Percentiles rank a stretch among this genome's conserved stretches.
These are phyloP conservation scores for Prosapia bicincta DNA, from an alignment of 2,888 invertebrate genomes.

Conservation along the genomic window DNA sequence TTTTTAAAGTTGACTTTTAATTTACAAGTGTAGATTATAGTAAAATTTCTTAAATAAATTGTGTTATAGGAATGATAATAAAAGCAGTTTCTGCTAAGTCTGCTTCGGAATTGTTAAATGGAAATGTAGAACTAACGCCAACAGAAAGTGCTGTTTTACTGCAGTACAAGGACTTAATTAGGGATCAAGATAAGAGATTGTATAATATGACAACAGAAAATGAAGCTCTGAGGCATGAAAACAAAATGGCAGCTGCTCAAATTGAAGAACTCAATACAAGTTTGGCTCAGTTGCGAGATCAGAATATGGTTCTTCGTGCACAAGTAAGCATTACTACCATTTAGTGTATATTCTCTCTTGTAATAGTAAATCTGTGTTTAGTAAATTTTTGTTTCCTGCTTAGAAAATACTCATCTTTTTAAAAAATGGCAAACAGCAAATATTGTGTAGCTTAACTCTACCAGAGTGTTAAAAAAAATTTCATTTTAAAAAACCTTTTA, in stretches of 20 bases:
- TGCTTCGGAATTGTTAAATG: constrained; percentile 42
- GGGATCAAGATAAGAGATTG: constrained; percentile 78
- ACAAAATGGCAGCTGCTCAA: constrained; percentile 42
- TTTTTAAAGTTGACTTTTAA: too few relatives aligned
- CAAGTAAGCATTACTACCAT: too few relatives aligned
- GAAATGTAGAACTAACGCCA: constrained; percentile 24
- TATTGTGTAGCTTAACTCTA: too few relatives aligned
- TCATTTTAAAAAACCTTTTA: too few relatives aligned
- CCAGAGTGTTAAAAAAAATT: too few relatives aligned
- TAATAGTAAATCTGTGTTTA: too few relatives aligned
- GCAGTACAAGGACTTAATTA: constrained; percentile 87
- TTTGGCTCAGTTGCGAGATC: constrained; percentile 75
- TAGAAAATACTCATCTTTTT: too few relatives aligned
- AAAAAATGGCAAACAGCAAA: too few relatives aligned
- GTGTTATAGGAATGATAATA: constrained; percentile 50
- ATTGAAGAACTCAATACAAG: constrained; percentile 66
- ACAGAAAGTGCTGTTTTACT: constrained; percentile 41
- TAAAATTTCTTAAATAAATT: too few relatives aligned
- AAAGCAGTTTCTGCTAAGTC: constrained; percentile 49
- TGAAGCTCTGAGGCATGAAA: constrained; percentile 34
- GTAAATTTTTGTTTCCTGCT: too few relatives aligned
- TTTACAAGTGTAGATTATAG: too few relatives aligned
- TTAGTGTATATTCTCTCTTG: too few relatives aligned
- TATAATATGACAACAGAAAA: constrained; percentile 32
- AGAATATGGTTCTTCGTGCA: constrained; percentile 81